Evolutionary conservation across 30 jellyfish, hydroid and myxozoan species (phyloP), one percentile per base, ranked within the genome.

Genomic region (Euphysa ruthae): DNA sequence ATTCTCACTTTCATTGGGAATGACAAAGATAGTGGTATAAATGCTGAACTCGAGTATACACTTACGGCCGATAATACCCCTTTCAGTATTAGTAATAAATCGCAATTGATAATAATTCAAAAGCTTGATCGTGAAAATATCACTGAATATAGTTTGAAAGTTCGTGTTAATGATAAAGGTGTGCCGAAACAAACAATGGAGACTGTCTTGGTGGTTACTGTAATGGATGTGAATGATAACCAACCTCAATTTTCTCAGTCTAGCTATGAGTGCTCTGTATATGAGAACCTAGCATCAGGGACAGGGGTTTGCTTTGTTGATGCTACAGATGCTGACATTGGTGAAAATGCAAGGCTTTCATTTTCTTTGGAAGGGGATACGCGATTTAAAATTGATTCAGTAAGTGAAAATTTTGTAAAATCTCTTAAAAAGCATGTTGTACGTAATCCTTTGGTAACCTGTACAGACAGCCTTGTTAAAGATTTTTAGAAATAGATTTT

Each of bases 101-200:
- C n/a, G n/a, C n/a, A n/a, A n/a, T n/a, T n/a, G n/a, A n/a, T n/a
- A n/a, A n/a, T n/a, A n/a, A n/a, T n/a, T n/a, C n/a, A n/a, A 3
- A 69, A 79, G 22, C 65, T 83, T 13, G 96, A 85, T 56, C 75
- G 93, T 21, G 96, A 85, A 43, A 71, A 60, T 38, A 12, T n/a
- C 16, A 55, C 31, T 20, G 25, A 24, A 14, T 85, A 85, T 74
- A 55, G 54, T 8, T 42, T 79, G 16, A 66, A 72, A 10, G 94
- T 85, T 30, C 56, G 19, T 25, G 96, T 61, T 22, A 56, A n/a
- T 51, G 96, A 85, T 33, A 78, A 77, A n/a, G 96, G 96, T 0
- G 62, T 27, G 14, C 96, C 96, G 4, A 28, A 32, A 32, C 73
- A 33, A 25, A 55, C 87, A 8, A 83, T 33, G 16, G 58, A 55